These are phyloP conservation scores for Pseudopleuronectes americanus DNA, from an alignment of 2,797 vertebrate species.

Conservation along the genomic window DNA sequence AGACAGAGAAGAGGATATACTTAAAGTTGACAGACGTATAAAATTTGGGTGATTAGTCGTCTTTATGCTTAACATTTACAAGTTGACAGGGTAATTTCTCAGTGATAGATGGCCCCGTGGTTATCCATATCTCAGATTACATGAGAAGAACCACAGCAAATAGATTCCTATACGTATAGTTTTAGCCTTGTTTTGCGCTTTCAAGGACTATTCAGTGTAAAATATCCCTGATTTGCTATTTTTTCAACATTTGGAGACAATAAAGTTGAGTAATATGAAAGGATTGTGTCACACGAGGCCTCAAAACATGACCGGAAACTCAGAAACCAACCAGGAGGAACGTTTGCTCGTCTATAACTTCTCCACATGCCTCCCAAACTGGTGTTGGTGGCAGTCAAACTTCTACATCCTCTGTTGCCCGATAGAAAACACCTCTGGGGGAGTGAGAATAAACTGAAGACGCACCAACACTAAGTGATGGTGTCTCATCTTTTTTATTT, in stretches of 20 bases:
- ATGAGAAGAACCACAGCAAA: too few relatives aligned
- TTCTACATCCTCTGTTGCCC: slow-evolving; percentile 15
- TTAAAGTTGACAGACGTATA: neutral
- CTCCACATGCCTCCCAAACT: slow-evolving; percentile 30
- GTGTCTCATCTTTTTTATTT: slow-evolving; percentile 14
- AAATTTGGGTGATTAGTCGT: slow-evolving; percentile 1
- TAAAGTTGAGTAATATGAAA: slow-evolving; percentile 1
- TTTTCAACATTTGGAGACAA: neutral
- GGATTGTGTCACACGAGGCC: neutral
- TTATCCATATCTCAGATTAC: neutral
- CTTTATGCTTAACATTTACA: slow-evolving; percentile 1
- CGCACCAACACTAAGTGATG: neutral
- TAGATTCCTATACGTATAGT: neutral
- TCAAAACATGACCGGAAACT: neutral
- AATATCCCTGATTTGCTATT: too few relatives aligned
- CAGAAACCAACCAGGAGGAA: neutral
- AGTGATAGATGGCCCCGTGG: neutral
- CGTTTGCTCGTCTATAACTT: neutral
- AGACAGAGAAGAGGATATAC: slow-evolving; percentile 1
- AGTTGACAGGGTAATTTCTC: neutral
- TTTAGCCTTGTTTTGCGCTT: neutral
- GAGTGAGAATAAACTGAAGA: slow-evolving; percentile 11
- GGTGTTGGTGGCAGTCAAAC: slow-evolving; percentile 33
- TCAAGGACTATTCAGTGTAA: neutral
- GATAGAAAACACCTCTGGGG: slow-evolving; percentile 28